phyloP scores from a whole-genome alignment of 2,113 vertebrate genomes.

The Psittacus erithacus region DNA sequence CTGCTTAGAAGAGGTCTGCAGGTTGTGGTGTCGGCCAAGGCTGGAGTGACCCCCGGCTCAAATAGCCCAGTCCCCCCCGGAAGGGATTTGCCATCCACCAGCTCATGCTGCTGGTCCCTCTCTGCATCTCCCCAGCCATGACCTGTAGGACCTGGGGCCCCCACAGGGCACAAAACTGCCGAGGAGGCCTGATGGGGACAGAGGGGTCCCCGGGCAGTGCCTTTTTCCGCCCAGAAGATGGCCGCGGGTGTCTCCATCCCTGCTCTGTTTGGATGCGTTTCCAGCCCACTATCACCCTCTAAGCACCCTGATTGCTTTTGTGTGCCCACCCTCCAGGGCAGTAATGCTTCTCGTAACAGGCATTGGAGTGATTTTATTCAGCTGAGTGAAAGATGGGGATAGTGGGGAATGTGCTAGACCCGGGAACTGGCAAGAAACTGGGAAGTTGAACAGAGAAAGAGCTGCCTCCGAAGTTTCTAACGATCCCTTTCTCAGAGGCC shows the following conservation, averaged over 20 bases:
- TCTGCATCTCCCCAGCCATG: rapidly evolving
- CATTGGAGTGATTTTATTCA: neutral
- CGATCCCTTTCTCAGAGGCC: neutral
- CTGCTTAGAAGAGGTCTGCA: neutral
- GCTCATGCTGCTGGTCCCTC: neutral
- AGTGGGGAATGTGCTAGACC: neutral
- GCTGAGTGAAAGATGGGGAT: neutral
- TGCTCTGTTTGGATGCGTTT: neutral
- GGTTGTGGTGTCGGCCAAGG: neutral
- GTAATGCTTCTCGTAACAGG: neutral
- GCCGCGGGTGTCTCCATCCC: rapidly evolving
- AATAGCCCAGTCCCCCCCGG: rapidly evolving
- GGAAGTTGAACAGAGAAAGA: neutral
- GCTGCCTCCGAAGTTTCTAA: neutral
- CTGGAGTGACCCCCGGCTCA: rapidly evolving
- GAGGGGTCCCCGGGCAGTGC: neutral
- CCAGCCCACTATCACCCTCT: neutral
- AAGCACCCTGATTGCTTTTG: neutral
- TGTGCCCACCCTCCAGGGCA: neutral
- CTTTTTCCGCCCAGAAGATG: neutral
- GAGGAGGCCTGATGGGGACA: neutral
- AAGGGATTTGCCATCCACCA: neutral
- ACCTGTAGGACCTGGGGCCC: neutral
- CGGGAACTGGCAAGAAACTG: neutral
- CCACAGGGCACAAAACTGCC: rapidly evolving